Conservation (phyloP, 2,888 invertebrate species). For the Anthophora plumipes region DNA sequence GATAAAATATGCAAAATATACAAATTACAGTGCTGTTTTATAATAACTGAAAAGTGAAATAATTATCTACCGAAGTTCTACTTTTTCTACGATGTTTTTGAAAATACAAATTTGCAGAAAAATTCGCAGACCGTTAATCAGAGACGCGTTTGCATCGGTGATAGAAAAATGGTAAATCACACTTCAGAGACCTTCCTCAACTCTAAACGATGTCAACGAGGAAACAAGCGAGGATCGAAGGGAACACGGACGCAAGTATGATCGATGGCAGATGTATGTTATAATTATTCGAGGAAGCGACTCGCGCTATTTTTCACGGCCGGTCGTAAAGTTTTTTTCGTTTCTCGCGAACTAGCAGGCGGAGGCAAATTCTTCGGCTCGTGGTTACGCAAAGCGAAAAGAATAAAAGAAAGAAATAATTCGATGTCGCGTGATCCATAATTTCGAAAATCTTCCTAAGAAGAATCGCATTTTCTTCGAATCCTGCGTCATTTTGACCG, state of each 20-base stretch:
- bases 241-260: background rate
- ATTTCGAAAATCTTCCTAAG: background rate
- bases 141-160: slow-evolving; percentile 12
- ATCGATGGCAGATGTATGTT: background rate
- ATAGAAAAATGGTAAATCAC: background rate
- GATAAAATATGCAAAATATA: no score
- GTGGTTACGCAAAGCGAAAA: background rate
- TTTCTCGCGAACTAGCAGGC: slow-evolving; percentile 31
- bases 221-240: background rate
- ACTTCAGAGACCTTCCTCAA: background rate
- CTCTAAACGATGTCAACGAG: background rate
- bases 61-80: no score
- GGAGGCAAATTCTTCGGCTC: slow-evolving; percentile 2
- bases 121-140: no score
- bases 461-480: slow-evolving; percentile 5
- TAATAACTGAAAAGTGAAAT: no score
- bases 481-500: background rate
- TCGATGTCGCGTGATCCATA: background rate
- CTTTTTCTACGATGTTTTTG: no score
- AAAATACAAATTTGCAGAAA: no score
- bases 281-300: slow-evolving; percentile 20
- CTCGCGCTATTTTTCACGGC: slow-evolving; percentile 14
- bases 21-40: no score
- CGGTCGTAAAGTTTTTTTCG: slow-evolving; percentile 11
- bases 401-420: slow-evolving; percentile 35